Percentiles rank a stretch among this genome's conserved stretches.
phyloP scores from a whole-genome alignment of 2,888 invertebrate genomes.

The Leptogaster cylindrica region DNA sequence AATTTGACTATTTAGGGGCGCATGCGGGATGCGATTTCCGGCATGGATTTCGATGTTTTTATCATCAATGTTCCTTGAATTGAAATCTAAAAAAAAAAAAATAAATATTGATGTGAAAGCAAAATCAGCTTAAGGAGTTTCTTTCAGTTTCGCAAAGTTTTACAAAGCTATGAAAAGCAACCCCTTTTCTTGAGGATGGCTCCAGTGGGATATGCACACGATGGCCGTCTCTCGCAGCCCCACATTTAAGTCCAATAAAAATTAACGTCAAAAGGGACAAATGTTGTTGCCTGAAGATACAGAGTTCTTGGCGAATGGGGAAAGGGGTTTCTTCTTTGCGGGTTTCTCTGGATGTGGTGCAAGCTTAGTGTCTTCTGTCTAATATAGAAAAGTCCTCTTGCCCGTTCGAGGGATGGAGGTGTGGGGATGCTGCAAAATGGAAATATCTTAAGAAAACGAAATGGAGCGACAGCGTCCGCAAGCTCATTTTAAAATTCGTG shows the following conservation, averaged over 20 bases:
- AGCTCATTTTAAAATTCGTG: conserved; percentile 38
- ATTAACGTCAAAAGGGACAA: conserved; percentile 54
- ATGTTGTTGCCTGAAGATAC: conserved; percentile 43
- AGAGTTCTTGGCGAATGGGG: conserved; percentile 47
- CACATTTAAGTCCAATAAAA: conserved; percentile 57
- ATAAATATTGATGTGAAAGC: conserved; percentile 26
- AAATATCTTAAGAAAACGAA: conserved; percentile 27
- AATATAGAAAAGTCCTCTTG: conserved; percentile 10
- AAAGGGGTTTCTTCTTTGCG: conserved; percentile 14
- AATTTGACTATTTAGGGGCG: no score
- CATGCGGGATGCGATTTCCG: conserved; percentile 26
- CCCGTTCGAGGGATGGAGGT: background rate
- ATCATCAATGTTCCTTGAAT: no score
- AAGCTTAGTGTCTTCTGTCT: conserved; percentile 15
- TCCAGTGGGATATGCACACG: background rate
- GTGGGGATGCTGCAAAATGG: background rate
- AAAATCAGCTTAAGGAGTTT: conserved; percentile 37
- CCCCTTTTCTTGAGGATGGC: conserved; percentile 27
- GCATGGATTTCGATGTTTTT: no score
- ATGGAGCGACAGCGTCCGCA: conserved; percentile 33
- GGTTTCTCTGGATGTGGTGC: conserved; percentile 47
- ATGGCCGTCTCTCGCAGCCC: conserved; percentile 46
- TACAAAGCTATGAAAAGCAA: conserved; percentile 14
- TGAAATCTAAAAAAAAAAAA: no score
- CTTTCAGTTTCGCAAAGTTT: conserved; percentile 32